These are phyloP conservation scores for Oryzias curvinotus DNA, from an alignment of 2,113 vertebrate genomes.

Conservation along the genomic window DNA sequence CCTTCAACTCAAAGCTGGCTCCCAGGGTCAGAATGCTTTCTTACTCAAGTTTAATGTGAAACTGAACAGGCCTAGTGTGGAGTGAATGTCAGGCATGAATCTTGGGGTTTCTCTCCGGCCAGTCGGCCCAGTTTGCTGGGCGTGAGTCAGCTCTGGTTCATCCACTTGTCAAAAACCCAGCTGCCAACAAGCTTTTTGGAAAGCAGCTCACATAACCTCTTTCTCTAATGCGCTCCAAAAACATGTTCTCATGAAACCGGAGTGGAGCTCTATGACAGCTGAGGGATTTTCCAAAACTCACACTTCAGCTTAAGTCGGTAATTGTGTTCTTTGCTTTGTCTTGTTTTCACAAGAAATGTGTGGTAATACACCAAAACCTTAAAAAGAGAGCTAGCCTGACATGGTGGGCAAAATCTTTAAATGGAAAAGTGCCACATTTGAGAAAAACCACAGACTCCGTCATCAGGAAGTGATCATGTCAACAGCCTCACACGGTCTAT, in stretches of 20 bases:
- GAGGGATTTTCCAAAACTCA: slow-evolving; percentile 49
- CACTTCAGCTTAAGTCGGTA: not conserved
- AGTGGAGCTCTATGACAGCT: slow-evolving; percentile 24
- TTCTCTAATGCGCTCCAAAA: slow-evolving; percentile 40
- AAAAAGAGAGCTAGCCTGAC: not conserved
- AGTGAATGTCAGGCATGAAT: slow-evolving; percentile 34
- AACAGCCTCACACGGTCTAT: too few relatives aligned
- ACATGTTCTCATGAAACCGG: slow-evolving; percentile 50
- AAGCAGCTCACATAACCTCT: slow-evolving; percentile 25
- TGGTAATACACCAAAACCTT: not conserved
- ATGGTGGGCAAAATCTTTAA: too few relatives aligned
- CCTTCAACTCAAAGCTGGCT: not conserved
- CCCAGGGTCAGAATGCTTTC: not conserved
- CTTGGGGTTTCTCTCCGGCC: slow-evolving; percentile 25
- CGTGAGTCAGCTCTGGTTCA: slow-evolving; percentile 51
- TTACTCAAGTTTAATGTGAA: slow-evolving; percentile 18
- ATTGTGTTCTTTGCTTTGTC: slow-evolving; percentile 1
- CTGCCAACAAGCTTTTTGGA: slow-evolving; percentile 58
- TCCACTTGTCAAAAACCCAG: slow-evolving; percentile 56
- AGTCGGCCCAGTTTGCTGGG: slow-evolving; percentile 26
- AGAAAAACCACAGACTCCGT: too few relatives aligned
- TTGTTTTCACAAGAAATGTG: not conserved
- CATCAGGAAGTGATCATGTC: too few relatives aligned
- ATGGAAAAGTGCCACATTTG: too few relatives aligned
- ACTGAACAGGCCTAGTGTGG: slow-evolving; percentile 21